phyloP scores from a whole-genome alignment of 2,888 invertebrate species.

The Ophraella communa region DNA sequence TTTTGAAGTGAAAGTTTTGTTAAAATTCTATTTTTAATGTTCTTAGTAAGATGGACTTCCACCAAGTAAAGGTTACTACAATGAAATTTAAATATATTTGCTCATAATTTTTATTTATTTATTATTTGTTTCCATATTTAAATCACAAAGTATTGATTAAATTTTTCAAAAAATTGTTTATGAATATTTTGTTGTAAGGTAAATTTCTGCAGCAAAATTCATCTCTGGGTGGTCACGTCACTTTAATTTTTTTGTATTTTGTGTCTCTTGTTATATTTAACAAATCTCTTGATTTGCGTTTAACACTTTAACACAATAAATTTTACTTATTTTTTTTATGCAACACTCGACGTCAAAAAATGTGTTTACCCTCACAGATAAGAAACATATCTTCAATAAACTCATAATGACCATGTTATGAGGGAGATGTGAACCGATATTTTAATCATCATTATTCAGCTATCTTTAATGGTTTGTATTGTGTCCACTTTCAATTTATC shows the following conservation, averaged over 20 bases:
- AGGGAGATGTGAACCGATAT: slow-evolving; percentile 52
- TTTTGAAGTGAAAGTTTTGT: too few species aligned
- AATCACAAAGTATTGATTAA: too few species aligned
- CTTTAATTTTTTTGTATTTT: too few species aligned
- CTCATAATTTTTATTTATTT: too few species aligned
- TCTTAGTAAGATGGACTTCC: too few species aligned
- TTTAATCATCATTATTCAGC: slow-evolving; percentile 61
- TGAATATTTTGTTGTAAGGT: too few species aligned
- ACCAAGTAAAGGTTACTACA: too few species aligned
- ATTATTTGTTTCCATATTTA: too few species aligned
- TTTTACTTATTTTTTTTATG: slow-evolving; percentile 4
- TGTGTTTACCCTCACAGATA: slow-evolving; percentile 42
- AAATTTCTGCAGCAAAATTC: too few species aligned
- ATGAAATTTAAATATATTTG: too few species aligned
- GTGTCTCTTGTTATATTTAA: neutral
- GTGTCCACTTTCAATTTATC: slow-evolving; percentile 59
- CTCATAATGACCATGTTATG: slow-evolving; percentile 54
- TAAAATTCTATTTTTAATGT: too few species aligned
- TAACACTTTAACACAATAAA: neutral
- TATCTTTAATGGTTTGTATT: slow-evolving; percentile 59
- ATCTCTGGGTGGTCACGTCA: neutral
- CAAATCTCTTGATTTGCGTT: neutral
- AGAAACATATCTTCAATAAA: slow-evolving; percentile 50
- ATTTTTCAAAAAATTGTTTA: too few species aligned
- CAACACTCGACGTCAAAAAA: slow-evolving; percentile 34